A percentile compares a stretch with the other conserved stretches of the same genome.
Evolutionary conservation across 2,888 invertebrate species (phyloP).

Genomic region (Hemithea aestivaria): DNA sequence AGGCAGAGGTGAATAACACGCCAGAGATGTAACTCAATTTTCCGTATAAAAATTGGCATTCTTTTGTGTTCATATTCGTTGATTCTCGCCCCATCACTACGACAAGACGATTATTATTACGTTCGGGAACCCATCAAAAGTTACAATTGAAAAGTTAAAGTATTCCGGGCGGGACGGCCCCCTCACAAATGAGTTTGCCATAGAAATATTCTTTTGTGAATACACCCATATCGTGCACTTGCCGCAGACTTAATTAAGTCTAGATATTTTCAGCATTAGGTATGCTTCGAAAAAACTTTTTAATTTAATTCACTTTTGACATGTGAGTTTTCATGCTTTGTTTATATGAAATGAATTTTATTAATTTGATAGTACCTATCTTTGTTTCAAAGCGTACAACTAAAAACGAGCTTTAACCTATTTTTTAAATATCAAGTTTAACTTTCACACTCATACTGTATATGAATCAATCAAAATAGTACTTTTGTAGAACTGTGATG

Average conservation of each 20-base stretch:
- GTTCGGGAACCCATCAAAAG: slow-evolving; percentile 79
- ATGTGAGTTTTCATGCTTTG: slow-evolving; percentile 12
- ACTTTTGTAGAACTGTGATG: too few species aligned
- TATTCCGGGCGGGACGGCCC: slow-evolving; percentile 70
- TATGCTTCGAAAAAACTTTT: slow-evolving; percentile 32
- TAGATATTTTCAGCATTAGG: slow-evolving; percentile 37
- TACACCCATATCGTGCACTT: slow-evolving; percentile 45
- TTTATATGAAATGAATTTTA: slow-evolving; percentile 1
- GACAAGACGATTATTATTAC: slow-evolving; percentile 77
- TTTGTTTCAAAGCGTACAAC: too few species aligned
- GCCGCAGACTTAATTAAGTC: slow-evolving; percentile 43
- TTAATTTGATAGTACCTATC: too few species aligned
- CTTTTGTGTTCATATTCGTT: slow-evolving; percentile 65
- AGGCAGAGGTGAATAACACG: slow-evolving; percentile 56
- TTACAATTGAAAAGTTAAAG: slow-evolving; percentile 80
- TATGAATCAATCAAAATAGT: too few species aligned
- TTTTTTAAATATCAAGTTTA: too few species aligned
- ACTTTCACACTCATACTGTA: too few species aligned
- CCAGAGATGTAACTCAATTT: slow-evolving; percentile 69
- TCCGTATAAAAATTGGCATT: slow-evolving; percentile 73
- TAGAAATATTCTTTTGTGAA: slow-evolving; percentile 70
- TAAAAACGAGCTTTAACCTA: too few species aligned
- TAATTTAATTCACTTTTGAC: slow-evolving; percentile 27
- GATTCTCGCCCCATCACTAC: slow-evolving; percentile 66
- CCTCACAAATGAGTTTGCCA: slow-evolving; percentile 73